Conservation (phyloP, 2,113 vertebrate species). For the Brachirus orientalis region DNA sequence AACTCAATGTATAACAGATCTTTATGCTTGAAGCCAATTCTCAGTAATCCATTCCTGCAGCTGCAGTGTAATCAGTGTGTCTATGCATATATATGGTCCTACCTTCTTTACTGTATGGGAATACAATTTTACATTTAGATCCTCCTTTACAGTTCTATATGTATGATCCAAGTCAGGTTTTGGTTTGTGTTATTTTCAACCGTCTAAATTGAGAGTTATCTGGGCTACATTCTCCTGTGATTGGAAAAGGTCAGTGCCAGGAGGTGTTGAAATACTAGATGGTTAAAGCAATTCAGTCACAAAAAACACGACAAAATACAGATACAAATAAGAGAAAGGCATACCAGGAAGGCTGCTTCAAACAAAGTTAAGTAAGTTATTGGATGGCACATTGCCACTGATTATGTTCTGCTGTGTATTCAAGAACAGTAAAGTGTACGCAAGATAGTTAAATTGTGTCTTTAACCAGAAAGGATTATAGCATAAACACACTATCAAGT, state of each 20-base stretch:
- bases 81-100: background rate
- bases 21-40: background rate
- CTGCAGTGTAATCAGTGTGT: too few species aligned
- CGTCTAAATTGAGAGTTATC: constrained; percentile 62
- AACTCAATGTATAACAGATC: background rate
- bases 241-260: constrained; percentile 49
- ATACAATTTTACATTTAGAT: constrained; percentile 6
- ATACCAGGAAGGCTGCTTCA: too few species aligned
- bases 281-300: constrained; percentile 24
- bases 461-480: background rate
- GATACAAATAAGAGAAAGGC: background rate
- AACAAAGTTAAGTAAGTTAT: too few species aligned
- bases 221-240: constrained; percentile 44
- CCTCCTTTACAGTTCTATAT: constrained; percentile 9
- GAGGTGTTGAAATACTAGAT: constrained; percentile 27
- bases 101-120: background rate
- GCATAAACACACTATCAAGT: background rate
- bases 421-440: background rate
- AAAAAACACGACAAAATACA: constrained; percentile 1
- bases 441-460: background rate
- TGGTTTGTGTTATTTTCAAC: constrained; percentile 67
- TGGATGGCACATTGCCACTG: too few species aligned
- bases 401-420: background rate
- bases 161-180: constrained; percentile 37
- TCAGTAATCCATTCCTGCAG: constrained; percentile 5